Evolutionary conservation across 2,113 vertebrate genomes (phyloP).

Genomic region (Cinclus mexicanus): DNA sequence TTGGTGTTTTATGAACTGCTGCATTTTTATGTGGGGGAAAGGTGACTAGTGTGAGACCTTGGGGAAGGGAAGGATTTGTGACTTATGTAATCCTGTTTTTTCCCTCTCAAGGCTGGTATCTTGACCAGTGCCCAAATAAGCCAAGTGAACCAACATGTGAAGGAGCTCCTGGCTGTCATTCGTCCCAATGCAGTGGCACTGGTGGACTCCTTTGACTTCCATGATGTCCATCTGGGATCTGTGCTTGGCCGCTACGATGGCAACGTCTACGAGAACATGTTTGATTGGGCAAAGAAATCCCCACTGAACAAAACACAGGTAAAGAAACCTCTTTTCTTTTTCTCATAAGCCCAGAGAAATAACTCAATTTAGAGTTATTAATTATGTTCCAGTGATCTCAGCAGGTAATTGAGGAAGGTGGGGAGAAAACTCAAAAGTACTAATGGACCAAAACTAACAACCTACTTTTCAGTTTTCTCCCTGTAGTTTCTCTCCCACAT

Average conservation of each 20-base stretch:
- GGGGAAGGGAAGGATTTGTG: neutral
- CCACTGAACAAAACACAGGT: slow-evolving; percentile 93
- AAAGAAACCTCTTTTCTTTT: neutral
- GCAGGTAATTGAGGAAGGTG: neutral
- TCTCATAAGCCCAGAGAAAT: neutral
- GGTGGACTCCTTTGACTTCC: slow-evolving; percentile 91
- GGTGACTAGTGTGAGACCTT: neutral
- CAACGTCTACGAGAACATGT: slow-evolving; percentile 96
- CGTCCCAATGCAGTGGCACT: slow-evolving; percentile 88
- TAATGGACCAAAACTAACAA: neutral
- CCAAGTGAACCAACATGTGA: slow-evolving; percentile 81
- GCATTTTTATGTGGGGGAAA: neutral
- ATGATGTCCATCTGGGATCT: slow-evolving; percentile 84
- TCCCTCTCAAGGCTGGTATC: slow-evolving; percentile 78
- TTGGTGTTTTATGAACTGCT: neutral
- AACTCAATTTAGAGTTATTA: neutral
- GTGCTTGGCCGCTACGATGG: slow-evolving; percentile 93
- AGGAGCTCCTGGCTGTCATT: slow-evolving; percentile 84
- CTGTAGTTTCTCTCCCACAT: neutral
- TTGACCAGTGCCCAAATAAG: slow-evolving; percentile 81
- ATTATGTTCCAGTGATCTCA: neutral
- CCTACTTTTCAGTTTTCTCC: neutral
- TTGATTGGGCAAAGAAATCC: slow-evolving; percentile 92
- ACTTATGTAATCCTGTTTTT: neutral
- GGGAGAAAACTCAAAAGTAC: neutral